Evolutionary conservation across 2,113 vertebrate genomes (phyloP).

Genomic region (Nyctereutes procyonoides): DNA sequence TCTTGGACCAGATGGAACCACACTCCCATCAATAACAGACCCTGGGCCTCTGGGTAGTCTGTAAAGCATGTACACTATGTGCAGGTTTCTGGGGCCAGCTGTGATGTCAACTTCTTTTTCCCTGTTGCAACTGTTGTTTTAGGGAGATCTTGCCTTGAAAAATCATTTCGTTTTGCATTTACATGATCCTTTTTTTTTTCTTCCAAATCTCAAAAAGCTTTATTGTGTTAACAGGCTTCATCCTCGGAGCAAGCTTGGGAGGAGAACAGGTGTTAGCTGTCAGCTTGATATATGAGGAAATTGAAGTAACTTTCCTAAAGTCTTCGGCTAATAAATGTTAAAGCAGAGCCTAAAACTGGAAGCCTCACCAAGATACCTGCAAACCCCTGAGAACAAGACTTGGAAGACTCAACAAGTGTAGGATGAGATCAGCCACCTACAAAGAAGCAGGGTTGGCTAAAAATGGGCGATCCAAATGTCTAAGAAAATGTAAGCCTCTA

Average conservation of each 20-base stretch:
- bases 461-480: neutral
- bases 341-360: neutral
- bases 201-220: neutral
- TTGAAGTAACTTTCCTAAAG: neutral
- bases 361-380: neutral
- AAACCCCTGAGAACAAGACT: neutral
- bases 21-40: neutral
- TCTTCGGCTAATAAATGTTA: neutral
- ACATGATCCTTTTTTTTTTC: neutral
- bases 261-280: neutral
- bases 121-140: neutral
- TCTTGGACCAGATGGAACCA: neutral
- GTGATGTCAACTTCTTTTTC: neutral
- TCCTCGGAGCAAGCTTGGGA: neutral
- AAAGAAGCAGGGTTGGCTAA: neutral
- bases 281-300: neutral
- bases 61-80: neutral
- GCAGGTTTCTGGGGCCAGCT: neutral
- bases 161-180: slow-evolving; percentile 16
- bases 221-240: neutral
- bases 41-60: neutral
- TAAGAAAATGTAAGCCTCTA: neutral
- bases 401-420: neutral
- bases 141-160: slow-evolving; percentile 17
- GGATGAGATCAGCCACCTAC: neutral